Evolutionary conservation across 2,113 vertebrate genomes (phyloP).

Genomic region (Agelaius phoeniceus): DNA sequence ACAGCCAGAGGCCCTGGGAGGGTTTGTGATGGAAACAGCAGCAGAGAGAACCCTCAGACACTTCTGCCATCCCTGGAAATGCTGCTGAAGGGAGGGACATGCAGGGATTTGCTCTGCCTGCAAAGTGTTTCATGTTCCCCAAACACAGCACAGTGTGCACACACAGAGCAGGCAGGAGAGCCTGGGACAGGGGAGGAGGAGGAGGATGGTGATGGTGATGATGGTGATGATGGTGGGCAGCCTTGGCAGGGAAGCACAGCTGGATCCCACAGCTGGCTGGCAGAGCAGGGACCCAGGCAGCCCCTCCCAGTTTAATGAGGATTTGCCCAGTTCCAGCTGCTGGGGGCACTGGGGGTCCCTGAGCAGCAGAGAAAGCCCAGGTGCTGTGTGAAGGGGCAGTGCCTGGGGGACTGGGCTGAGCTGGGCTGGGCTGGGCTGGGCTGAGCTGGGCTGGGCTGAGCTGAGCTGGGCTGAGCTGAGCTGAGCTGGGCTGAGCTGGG

Average conservation of each 20-base stretch:
- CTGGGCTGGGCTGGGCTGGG: too few species aligned
- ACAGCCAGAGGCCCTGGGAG: neutral
- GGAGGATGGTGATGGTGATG: too few species aligned
- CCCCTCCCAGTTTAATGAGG: accelerated
- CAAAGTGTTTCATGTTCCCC: neutral
- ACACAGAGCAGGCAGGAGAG: neutral
- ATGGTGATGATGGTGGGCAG: neutral
- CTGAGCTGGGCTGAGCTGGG: too few species aligned
- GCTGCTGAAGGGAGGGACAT: neutral
- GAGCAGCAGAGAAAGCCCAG: accelerated
- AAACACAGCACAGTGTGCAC: neutral
- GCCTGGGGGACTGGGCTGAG: too few species aligned
- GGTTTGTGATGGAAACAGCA: neutral
- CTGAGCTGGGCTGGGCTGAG: too few species aligned
- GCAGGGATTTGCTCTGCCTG: neutral
- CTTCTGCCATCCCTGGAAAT: neutral
- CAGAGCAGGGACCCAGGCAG: neutral
- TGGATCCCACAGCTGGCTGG: neutral
- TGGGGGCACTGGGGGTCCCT: neutral
- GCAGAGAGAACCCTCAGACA: neutral
- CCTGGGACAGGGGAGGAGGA: neutral
- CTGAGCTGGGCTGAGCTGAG: too few species aligned
- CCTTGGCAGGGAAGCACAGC: neutral
- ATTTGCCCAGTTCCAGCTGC: neutral
- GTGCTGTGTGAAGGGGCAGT: neutral